phyloP scores from a whole-genome alignment of 2,888 invertebrate genomes.

The Himalopsyche kuldschensis region DNA sequence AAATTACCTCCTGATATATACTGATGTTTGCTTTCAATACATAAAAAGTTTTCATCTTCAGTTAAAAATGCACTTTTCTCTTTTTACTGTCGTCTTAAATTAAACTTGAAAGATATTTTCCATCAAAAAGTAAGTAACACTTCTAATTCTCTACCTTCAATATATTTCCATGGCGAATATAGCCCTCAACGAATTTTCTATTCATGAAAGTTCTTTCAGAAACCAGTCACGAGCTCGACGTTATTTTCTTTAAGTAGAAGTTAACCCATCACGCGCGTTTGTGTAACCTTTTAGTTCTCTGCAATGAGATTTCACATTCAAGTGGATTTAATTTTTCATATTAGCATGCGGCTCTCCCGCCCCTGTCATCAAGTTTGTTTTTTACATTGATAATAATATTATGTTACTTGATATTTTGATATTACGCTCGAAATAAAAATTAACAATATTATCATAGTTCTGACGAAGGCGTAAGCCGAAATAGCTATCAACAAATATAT shows the following conservation, averaged over 20 bases:
- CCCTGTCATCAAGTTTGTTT: background rate
- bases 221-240: constrained; percentile 36
- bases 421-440: too few relatives aligned
- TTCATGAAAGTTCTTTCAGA: constrained; percentile 24
- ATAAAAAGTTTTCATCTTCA: too few relatives aligned
- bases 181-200: constrained; percentile 16
- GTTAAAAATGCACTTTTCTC: too few relatives aligned
- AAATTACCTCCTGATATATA: too few relatives aligned
- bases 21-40: too few relatives aligned
- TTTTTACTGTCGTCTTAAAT: background rate
- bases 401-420: too few relatives aligned
- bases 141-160: constrained; percentile 18
- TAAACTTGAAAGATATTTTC: background rate
- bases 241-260: constrained; percentile 36
- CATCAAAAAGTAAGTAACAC: background rate
- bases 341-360: background rate
- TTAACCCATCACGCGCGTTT: constrained; percentile 25
- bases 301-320: background rate
- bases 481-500: too few relatives aligned
- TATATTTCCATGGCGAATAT: background rate
- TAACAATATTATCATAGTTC: too few relatives aligned
- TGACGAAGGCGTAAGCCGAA: too few relatives aligned
- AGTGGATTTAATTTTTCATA: background rate
- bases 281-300: background rate
- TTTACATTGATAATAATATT: background rate